Base-by-base conservation (phyloP, 2,113 vertebrate species). In the Rissa tridactyla region DNA sequence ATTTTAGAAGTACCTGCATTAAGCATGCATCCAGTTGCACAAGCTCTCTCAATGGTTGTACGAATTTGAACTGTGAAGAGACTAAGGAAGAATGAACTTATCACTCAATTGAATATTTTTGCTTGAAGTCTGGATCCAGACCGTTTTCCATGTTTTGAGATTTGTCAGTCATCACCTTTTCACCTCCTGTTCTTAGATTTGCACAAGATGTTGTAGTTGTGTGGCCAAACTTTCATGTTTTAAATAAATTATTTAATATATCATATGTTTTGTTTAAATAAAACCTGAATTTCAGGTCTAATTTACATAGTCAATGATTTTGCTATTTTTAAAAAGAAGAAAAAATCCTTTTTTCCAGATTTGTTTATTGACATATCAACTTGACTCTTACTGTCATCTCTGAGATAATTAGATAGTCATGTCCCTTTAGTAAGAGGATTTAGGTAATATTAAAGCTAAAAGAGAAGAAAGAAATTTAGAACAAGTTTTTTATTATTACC, bases 1-100 rank as follows among this genome's bases (percentile, higher is more conserved):
- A 19, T 90, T 97, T 95, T 75, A 78, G 69, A 78, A 94, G 68
- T 88, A 89, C 57, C 47, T 93, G 46, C 83, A 47, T 49, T 90
- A 71, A 81, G 42, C 13, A 61, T 42, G 29, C 26, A 61, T 36
- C 29, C 36, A 61, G 68, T 62, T 68, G 70, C 93, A 94, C 87
- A 90, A 76, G 78, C 40, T 96, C 64, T 85, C 85, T 90, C 88
- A 70, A 55, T 62, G 61, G 27, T 89, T 91, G 64, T 68, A 51
- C 5, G 13, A 42, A 80, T 82, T 52, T 64, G 42, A 26, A 73
- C n/a, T 87, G 54, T 57, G 88, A 92, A 95, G 47, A 78, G 36
- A 44, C 62, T 57, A 22, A 13, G 3, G 22, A 88, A 82, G 32
- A 75, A 38, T 2, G 15, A 86, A 64, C 9, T 78, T 91, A 36